phyloP scores from a whole-genome alignment of 2,797 vertebrate genomes.

The Geotrypetes seraphini region DNA sequence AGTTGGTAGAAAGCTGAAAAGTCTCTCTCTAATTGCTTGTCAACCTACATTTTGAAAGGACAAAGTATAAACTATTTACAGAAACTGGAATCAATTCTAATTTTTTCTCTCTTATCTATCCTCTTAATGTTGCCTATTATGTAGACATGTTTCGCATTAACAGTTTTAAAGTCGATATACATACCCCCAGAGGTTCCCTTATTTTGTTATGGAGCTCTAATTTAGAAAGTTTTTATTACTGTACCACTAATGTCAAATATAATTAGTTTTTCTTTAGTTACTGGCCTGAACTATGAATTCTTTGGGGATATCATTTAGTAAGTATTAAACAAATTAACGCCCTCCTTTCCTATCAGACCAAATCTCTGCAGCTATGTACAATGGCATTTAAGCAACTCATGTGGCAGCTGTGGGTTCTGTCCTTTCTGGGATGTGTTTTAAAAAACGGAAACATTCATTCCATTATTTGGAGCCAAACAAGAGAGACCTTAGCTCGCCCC shows the following conservation, averaged over 20 bases:
- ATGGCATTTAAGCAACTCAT: background rate
- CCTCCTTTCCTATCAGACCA: background rate
- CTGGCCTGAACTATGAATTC: conserved; percentile 8
- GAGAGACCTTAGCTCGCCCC: too few relatives aligned
- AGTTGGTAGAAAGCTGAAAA: too few relatives aligned
- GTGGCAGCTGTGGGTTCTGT: background rate
- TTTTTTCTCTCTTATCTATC: too few relatives aligned
- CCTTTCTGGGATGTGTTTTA: conserved; percentile 1
- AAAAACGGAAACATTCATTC: too few relatives aligned
- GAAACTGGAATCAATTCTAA: too few relatives aligned
- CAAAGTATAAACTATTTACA: too few relatives aligned
- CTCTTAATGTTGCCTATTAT: too few relatives aligned
- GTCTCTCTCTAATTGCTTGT: too few relatives aligned
- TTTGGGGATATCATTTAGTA: background rate
- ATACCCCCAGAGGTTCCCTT: background rate
- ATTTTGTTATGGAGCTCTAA: conserved; percentile 8
- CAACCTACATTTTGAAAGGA: too few relatives aligned
- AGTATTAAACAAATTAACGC: background rate
- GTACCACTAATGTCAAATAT: background rate
- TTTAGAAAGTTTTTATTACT: conserved; percentile 6
- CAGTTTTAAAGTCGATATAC: conserved; percentile 7
- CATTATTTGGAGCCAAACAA: too few relatives aligned
- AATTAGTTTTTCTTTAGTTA: conserved; percentile 8
- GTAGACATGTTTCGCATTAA: too few relatives aligned
- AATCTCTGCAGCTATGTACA: conserved; percentile 2